Base-by-base conservation (phyloP, 64 coral and sea anemone genomes). In the Pocillopora verrucosa region DNA sequence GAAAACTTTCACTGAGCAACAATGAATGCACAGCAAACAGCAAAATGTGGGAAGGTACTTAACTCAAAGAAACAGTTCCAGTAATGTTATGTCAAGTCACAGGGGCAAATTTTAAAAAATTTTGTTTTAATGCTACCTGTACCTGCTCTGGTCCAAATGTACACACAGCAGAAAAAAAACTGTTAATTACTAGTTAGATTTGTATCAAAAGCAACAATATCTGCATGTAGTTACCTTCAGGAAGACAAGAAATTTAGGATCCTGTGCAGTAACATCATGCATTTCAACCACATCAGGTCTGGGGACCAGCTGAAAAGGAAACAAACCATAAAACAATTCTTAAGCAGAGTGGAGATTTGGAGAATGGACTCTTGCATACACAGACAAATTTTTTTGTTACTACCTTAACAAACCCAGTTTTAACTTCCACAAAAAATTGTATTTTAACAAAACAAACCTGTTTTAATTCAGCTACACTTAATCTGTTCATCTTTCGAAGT, bases 261-360 rank as follows among this genome's bases (percentile, higher is more conserved):
- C 97, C 19, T 91, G 97, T 10, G 97, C 97, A 70, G 94, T 99
- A n/a, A 99, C 97, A 91, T 99, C 97, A 91, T 99, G 97, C 97
- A 99, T 99, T 75, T 99, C 97, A 41, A 99, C 97, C 1, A 99
- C 90, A 91, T 99, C 97, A 75, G 97, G 97, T 90, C 97, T 77
- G 62, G 87, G 90, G 61, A 99, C 97, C 35, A 93, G 75, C 97
- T 99, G 78, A 5, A 91, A 62, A 19, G 69, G 70, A 72, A 86
- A 61, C 24, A 72, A 45, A 80, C 20, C 51, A 59, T 36, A 75
- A 87, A 15, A 30, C 2, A 56, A 38, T 13, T 15, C 34, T 25
- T 34, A 10, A 73, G 56, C 67, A 36, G 60, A 30, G 67, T 30
- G 75, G 19, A 58, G 76, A 58, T 7, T 51, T 51, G 7, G 41